Conservation (phyloP, 2,113 vertebrate genomes). For the Oxyura jamaicensis region DNA sequence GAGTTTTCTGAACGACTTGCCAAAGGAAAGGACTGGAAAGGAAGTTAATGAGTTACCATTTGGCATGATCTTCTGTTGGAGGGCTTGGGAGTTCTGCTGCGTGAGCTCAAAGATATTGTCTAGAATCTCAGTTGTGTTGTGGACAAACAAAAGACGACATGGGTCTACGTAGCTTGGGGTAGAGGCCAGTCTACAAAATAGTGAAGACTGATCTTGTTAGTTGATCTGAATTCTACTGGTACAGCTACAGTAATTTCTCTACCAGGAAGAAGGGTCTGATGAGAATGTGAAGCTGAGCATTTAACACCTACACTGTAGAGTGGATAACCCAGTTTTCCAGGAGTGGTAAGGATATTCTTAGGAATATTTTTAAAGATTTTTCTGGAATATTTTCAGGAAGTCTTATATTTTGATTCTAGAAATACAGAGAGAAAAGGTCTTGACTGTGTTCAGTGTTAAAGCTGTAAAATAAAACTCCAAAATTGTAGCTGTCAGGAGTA, state of each 20-base stretch:
- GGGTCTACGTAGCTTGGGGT: not conserved
- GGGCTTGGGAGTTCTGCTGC: not conserved
- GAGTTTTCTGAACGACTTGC: slow-evolving; percentile 4
- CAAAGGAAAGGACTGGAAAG: not conserved
- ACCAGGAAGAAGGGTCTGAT: not conserved
- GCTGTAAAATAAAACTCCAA: not conserved
- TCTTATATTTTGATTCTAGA: not conserved
- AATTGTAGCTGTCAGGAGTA: not conserved
- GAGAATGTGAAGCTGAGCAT: not conserved
- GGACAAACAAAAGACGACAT: not conserved
- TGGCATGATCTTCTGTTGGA: not conserved
- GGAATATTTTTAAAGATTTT: not conserved
- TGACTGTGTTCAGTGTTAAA: not conserved
- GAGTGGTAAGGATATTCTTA: not conserved
- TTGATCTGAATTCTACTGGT: not conserved
- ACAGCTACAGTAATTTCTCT: not conserved
- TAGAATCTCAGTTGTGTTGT: not conserved
- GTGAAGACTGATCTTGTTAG: not conserved
- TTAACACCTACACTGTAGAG: not conserved
- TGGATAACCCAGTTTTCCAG: accelerated
- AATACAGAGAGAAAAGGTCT: not conserved
- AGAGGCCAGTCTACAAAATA: not conserved
- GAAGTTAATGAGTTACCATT: not conserved
- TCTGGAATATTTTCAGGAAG: not conserved
- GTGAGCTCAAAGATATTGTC: not conserved